Evolutionary conservation across 2,797 vertebrate genomes (phyloP).

Genomic region (Euphonia xanthogaster): DNA sequence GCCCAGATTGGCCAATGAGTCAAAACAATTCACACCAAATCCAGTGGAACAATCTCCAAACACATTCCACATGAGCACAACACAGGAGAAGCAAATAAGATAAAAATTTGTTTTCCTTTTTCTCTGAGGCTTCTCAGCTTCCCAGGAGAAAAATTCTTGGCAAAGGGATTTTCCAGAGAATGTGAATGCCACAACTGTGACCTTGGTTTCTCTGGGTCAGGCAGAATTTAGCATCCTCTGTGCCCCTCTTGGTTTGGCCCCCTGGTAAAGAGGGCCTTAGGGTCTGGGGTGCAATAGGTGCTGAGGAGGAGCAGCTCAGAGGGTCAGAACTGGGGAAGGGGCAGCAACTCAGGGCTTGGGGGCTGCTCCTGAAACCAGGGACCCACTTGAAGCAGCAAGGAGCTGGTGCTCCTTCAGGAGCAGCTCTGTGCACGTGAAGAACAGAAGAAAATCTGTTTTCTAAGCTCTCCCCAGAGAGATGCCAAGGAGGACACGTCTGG

Average conservation of each 20-base stretch:
- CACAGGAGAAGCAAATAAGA: not conserved
- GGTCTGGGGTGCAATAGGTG: not conserved
- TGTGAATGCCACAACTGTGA: not conserved
- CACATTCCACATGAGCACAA: not conserved
- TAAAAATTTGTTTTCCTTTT: not conserved
- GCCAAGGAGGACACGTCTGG: not conserved
- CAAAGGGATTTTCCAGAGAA: not conserved
- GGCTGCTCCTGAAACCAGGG: not conserved
- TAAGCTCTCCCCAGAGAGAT: not conserved
- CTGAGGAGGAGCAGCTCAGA: rapidly evolving
- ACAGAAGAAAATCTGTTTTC: not conserved
- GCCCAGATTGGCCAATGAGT: rapidly evolving
- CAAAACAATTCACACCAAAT: not conserved
- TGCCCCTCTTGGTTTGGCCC: not conserved
- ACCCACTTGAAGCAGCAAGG: not conserved
- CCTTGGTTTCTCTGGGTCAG: not conserved
- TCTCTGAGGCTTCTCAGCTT: not conserved
- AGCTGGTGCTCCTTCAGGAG: not conserved
- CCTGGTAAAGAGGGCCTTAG: not conserved
- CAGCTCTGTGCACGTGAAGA: not conserved
- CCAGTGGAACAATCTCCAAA: not conserved
- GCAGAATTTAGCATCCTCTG: not conserved
- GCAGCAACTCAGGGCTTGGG: not conserved
- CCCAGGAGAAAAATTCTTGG: not conserved
- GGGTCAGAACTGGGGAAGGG: not conserved